Percentiles rank a stretch among this genome's conserved stretches.
phyloP scores from a whole-genome alignment of 2,113 vertebrate species.

The Microtus oregoni region DNA sequence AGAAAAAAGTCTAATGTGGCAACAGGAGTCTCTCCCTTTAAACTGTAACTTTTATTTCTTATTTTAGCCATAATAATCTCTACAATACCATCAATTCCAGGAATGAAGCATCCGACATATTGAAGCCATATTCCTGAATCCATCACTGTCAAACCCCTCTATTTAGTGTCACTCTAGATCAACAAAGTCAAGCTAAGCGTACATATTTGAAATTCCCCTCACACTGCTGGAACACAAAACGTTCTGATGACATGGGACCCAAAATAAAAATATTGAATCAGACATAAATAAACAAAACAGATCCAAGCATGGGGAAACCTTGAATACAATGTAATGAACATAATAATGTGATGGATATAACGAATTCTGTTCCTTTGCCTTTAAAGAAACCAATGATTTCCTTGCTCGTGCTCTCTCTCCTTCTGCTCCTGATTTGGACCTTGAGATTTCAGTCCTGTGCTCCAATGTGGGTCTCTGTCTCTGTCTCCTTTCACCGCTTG shows the following conservation, averaged over 20 bases:
- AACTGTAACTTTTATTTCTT: not conserved
- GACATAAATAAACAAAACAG: not conserved
- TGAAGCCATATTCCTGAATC: constrained; percentile 17
- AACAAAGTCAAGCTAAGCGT: not conserved
- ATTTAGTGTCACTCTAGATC: not conserved
- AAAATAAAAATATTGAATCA: not conserved
- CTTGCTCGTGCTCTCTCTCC: no score
- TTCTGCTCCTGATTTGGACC: no score
- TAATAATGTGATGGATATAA: not conserved
- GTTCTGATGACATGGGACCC: not conserved
- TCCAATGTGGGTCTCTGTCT: no score
- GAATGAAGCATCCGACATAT: not conserved
- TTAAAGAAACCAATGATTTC: not conserved
- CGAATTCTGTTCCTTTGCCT: not conserved
- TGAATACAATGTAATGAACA: not conserved
- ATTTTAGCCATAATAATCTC: not conserved
- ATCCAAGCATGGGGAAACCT: not conserved
- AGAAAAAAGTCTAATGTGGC: not conserved
- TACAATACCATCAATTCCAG: not conserved
- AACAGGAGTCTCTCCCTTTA: not conserved
- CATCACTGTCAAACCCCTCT: not conserved
- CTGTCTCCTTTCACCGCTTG: no score
- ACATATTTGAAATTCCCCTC: constrained; percentile 16
- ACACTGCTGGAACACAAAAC: not conserved
- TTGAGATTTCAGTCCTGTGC: no score